A percentile compares a stretch with the other conserved stretches of the same genome.
phyloP scores from a whole-genome alignment of 2,888 invertebrate genomes.

The Eutolmus rufibarbis region DNA sequence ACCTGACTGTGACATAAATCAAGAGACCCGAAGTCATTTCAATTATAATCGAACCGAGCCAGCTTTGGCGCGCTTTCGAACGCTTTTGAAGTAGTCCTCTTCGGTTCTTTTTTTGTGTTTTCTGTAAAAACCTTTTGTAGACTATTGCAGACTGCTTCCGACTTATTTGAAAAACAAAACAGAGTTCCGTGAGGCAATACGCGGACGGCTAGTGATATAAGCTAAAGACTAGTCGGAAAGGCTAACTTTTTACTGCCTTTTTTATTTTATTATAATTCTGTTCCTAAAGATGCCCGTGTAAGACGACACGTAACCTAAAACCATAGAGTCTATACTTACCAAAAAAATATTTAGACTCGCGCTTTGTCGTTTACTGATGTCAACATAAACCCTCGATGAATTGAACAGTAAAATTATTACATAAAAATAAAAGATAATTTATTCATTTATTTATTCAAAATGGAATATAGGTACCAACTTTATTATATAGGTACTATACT shows the following conservation, averaged over 20 bases:
- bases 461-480: too few species aligned
- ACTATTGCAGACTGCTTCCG: neutral
- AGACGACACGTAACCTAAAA: neutral
- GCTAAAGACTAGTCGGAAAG: neutral
- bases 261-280: neutral
- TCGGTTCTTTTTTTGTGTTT: neutral
- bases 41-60: neutral
- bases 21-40: neutral
- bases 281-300: neutral
- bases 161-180: neutral
- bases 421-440: neutral
- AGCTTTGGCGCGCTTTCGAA: neutral
- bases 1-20: neutral
- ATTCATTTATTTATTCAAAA: neutral
- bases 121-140: neutral
- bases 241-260: neutral
- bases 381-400: too few species aligned
- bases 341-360: too few species aligned
- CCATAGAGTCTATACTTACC: neutral
- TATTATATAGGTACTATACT: too few species aligned
- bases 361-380: too few species aligned
- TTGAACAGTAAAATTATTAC: neutral
- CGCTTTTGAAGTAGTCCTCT: neutral
- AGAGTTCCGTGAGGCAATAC: neutral
- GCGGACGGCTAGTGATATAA: neutral